Conservation (phyloP, 2,888 invertebrate genomes). For the Stenolophus ochropezus region DNA sequence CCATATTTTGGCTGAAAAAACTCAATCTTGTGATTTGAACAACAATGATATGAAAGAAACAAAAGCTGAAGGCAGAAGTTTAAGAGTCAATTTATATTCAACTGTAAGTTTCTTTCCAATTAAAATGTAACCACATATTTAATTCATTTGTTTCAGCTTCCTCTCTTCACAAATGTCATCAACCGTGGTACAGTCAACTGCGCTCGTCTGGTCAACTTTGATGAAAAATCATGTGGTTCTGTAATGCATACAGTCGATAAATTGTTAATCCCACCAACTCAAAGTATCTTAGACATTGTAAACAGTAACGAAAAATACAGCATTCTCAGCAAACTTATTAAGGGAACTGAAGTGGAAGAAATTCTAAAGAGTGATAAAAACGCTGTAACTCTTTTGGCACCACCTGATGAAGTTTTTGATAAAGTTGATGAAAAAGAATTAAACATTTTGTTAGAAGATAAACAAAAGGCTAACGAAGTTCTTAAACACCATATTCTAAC, state of each 20-base stretch:
- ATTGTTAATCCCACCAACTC: constrained; percentile 75
- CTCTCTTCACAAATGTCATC: constrained; percentile 76
- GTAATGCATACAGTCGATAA: constrained; percentile 80
- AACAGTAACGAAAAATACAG: constrained; percentile 72
- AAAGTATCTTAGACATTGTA: constrained; percentile 74
- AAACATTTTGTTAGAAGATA: constrained; percentile 73
- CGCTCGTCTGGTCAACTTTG: constrained; percentile 77
- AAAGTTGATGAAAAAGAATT: constrained; percentile 73
- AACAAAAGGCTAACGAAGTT: constrained; percentile 72
- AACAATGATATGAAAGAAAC: constrained; percentile 76
- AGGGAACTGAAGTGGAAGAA: constrained; percentile 74
- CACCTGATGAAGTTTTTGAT: constrained; percentile 76
- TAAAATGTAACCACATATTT: constrained; percentile 12
- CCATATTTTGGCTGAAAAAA: constrained; percentile 77
- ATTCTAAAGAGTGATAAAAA: constrained; percentile 71
- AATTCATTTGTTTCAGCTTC: constrained; percentile 70
- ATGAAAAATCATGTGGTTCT: constrained; percentile 81
- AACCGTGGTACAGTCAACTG: constrained; percentile 82
- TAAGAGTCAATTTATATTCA: constrained; percentile 79
- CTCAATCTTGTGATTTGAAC: constrained; percentile 75
- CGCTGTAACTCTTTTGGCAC: constrained; percentile 77
- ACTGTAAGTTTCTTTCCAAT: constrained; percentile 72
- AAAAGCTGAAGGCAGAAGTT: constrained; percentile 71
- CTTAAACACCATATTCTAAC: constrained; percentile 75
- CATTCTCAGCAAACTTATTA: constrained; percentile 71